Evolutionary conservation across 2,888 invertebrate species (phyloP), one percentile per base, ranked within the genome.

Genomic region (Sinelater perroti): DNA sequence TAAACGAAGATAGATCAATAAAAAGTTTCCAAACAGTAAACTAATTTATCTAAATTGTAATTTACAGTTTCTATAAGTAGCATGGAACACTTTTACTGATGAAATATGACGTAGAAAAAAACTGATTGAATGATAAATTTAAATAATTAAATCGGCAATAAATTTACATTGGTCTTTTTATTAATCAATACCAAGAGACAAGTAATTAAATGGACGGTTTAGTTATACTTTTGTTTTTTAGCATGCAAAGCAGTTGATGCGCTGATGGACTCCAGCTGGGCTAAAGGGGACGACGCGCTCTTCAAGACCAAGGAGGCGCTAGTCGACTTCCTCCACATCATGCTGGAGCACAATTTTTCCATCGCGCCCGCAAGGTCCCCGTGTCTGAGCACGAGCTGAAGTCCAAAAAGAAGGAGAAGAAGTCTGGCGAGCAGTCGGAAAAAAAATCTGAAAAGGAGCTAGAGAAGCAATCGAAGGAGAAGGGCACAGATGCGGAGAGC

Each of bases 271-370:
- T 98, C 98, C 0, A 91, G 93, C 76, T 99, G 93, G 87, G 90
- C 88, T 56, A 85, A 87, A 45, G 87, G 88, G 47, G 87, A 88
- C 64, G 86, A 83, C 47, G 85, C 90, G 0, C 76, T 91, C 33
- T 97, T 99, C 78, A 86, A 89, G 16, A 89, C 89, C 3, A 85
- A 97, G 31, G 86, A 88, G 70, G 89, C 92, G 51, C 89, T 90
- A 56, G 86, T 91, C 0, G 87, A 89, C 59, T 95, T 88, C 72
- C 80, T 95, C 61, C 90, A 95, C 70, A 78, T 83, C 65, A 91
- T 97, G 91, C 78, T 97, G 66, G 83, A 89, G 73, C 95, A 96
- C 81, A 96, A 96, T 88, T 97, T 74, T 97, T 94, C 79, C 97
- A 97, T 79, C 88, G 97, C 67, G 97, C 96, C 66, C 90, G 91